A percentile compares a stretch with the other conserved stretches of the same genome.
Evolutionary conservation across 64 coral and sea anemone species (phyloP).

Genomic region (Hydrozoanthus tunicans): DNA sequence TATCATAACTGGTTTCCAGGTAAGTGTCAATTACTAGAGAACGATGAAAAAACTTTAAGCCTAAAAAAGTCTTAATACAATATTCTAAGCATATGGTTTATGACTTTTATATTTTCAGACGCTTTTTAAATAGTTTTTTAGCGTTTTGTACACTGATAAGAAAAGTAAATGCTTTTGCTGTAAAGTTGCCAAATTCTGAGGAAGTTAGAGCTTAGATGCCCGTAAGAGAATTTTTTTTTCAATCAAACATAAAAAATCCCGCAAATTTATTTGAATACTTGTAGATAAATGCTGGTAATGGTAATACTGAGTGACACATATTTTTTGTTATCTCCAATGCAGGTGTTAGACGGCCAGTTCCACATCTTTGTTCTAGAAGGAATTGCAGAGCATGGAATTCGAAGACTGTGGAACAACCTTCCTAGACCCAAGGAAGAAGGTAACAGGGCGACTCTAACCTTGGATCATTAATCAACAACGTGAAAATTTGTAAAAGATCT

Average conservation of each 20-base stretch:
- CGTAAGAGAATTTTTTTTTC: too few relatives aligned
- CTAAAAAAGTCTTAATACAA: background rate
- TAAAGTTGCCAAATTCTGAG: too few relatives aligned
- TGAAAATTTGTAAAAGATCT: too few relatives aligned
- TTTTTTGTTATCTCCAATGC: background rate
- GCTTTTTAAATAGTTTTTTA: too few relatives aligned
- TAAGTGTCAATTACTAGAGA: conserved; percentile 3
- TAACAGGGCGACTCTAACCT: background rate
- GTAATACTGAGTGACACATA: background rate
- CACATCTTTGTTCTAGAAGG: conserved; percentile 98
- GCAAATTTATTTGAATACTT: too few relatives aligned
- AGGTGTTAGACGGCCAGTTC: conserved; percentile 86
- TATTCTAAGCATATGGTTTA: too few relatives aligned
- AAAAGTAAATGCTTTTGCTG: too few relatives aligned
- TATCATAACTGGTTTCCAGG: conserved; percentile 97
- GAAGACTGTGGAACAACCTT: conserved; percentile 70
- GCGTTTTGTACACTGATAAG: too few relatives aligned
- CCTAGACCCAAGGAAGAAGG: conserved; percentile 81
- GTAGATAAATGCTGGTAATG: background rate
- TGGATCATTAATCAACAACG: background rate
- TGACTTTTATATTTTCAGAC: too few relatives aligned
- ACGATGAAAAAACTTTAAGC: background rate
- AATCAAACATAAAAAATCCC: too few relatives aligned
- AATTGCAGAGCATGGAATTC: conserved; percentile 72
- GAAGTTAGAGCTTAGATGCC: too few relatives aligned